Conservation (phyloP, 2,113 vertebrate species). For the Chaetodon trifascialis region DNA sequence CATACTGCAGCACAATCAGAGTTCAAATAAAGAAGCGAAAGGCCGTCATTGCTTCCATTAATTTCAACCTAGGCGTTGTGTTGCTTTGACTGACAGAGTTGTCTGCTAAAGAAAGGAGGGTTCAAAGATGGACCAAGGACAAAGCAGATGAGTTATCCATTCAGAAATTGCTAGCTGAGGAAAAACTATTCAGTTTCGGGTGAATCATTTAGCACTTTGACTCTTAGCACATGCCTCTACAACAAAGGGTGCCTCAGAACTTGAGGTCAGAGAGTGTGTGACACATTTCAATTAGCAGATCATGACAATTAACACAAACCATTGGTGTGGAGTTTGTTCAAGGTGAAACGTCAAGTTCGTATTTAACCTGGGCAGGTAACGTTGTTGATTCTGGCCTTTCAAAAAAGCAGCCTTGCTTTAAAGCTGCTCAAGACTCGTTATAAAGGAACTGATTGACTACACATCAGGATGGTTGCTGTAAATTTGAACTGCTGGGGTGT, state of each 20-base stretch:
- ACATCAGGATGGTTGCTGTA: background rate
- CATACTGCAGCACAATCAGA: constrained; percentile 36
- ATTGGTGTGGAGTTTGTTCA: constrained; percentile 31
- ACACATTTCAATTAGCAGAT: constrained; percentile 24
- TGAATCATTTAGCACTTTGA: constrained; percentile 43
- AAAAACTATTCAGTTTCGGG: constrained; percentile 49
- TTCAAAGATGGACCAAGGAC: constrained; percentile 51
- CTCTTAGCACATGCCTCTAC: background rate
- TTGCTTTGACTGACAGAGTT: constrained; percentile 34
- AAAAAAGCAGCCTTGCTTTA: constrained; percentile 11
- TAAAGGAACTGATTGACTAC: constrained; percentile 25
- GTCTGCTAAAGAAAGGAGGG: constrained; percentile 31
- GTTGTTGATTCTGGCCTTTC: constrained; percentile 3
- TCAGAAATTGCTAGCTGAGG: constrained; percentile 31
- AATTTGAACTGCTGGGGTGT: background rate
- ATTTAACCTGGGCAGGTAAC: constrained; percentile 7
- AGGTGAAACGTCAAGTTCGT: constrained; percentile 42
- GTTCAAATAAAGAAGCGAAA: constrained; percentile 32
- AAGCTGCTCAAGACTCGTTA: background rate
- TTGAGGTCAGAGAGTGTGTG: constrained; percentile 28
- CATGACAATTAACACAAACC: constrained; percentile 30
- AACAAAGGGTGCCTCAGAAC: constrained; percentile 26
- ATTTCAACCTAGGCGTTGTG: constrained; percentile 36
- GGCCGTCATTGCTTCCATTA: constrained; percentile 27
- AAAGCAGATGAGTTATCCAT: constrained; percentile 38